phyloP scores from a whole-genome alignment of 2,888 invertebrate species.

The Apamea crenata region DNA sequence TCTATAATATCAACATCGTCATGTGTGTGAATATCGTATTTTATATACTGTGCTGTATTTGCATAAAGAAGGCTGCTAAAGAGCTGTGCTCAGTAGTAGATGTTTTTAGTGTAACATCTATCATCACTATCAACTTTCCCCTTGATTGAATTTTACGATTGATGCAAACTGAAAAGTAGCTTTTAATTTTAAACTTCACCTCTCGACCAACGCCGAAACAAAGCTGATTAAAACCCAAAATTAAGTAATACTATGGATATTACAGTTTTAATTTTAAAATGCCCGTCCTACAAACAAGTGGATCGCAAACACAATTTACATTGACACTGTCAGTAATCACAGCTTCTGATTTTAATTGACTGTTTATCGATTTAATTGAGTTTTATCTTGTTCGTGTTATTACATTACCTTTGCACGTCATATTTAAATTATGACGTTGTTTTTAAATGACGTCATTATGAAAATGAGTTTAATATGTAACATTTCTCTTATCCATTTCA shows the following conservation, averaged over 20 bases:
- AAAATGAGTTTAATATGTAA: slow-evolving; percentile 22
- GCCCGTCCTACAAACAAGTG: slow-evolving; percentile 55
- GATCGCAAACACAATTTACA: slow-evolving; percentile 76
- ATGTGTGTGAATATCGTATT: not conserved
- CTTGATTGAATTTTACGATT: not conserved
- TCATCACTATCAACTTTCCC: not conserved
- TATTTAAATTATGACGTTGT: slow-evolving; percentile 36
- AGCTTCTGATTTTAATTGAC: slow-evolving; percentile 74
- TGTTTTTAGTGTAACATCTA: not conserved
- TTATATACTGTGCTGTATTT: not conserved
- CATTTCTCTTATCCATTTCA: not conserved
- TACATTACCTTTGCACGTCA: slow-evolving; percentile 50
- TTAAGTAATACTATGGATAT: slow-evolving; percentile 48
- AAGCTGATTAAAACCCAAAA: slow-evolving; percentile 39
- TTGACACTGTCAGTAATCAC: slow-evolving; percentile 73
- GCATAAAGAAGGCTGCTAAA: not conserved
- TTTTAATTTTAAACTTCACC: slow-evolving; percentile 12
- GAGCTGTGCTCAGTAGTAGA: not conserved
- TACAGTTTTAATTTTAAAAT: slow-evolving; percentile 60
- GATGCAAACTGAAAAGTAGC: not conserved
- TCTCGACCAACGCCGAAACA: not conserved
- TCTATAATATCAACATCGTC: not conserved
- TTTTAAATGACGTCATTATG: slow-evolving; percentile 41
- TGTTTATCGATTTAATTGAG: slow-evolving; percentile 66
- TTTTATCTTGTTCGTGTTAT: slow-evolving; percentile 60